Evolutionary conservation across 2,888 invertebrate species (phyloP), one percentile per base, ranked within the genome.

Genomic region (Ametastegia equiseti): DNA sequence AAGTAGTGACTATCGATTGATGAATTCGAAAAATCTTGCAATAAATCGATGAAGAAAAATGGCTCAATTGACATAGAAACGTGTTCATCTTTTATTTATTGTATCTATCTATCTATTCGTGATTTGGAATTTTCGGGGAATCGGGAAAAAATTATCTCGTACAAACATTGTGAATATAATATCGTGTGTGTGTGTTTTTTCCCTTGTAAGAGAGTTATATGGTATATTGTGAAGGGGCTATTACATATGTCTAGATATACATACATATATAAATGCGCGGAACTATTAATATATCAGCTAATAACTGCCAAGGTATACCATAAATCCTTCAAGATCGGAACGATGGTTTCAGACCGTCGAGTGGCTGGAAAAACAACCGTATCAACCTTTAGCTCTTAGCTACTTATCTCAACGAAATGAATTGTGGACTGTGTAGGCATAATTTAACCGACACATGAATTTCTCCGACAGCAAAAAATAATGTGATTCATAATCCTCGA

Each of bases 271-370:
- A 42, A 5, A 42, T 42, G 9, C 42, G 9, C 42, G 9, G 15
- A 39, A 42, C 36, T 67, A 67, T 71, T 80, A 69, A 69, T 80
- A 71, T 80, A 27, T 65, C 69, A 54, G 69, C 69, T 80, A 80
- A 80, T 80, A 80, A 80, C 80, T 36, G 42, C 27, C 80, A 36
- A 69, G 65, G 27, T 65, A 30, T 69, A 15, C 67, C 42, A 80
- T 80, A 80, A 80, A 80, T 80, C 80, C 50, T 27, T 80, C 80
- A 80, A 45, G 63, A 79, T 79, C 79, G 13, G 19, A 50, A 77
- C 47, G 77, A 77, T 77, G 50, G 33, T 50, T 60, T 23, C n/a
- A 23, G 54, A 7, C 50, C 60, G 27, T 30, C 57, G 36, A 19
- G 30, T 15, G 19, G 77, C 36, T 39, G n/a, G 77, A 77, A 77